These are phyloP conservation scores for Hypotaenidia okinawae DNA, from an alignment of 2,797 vertebrate species.

Conservation along the genomic window DNA sequence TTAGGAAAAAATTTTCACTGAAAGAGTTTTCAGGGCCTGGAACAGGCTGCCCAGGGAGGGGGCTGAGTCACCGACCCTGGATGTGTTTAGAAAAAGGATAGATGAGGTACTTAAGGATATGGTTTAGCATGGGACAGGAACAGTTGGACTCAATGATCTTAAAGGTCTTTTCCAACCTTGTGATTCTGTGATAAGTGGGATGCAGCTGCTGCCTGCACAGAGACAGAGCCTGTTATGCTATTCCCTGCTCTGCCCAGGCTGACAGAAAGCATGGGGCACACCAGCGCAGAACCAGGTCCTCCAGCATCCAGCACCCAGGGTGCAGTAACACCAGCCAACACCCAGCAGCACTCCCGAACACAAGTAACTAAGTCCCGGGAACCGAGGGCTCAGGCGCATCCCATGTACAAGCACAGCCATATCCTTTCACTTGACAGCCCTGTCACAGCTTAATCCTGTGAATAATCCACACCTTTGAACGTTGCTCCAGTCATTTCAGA, in stretches of 20 bases:
- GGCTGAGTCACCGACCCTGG: too few relatives aligned
- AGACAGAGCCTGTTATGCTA: background rate
- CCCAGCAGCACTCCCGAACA: background rate
- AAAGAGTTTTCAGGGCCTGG: too few relatives aligned
- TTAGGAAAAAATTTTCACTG: too few relatives aligned
- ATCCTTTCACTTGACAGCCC: background rate
- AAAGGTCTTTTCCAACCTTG: too few relatives aligned
- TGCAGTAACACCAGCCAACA: background rate
- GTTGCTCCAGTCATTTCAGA: background rate
- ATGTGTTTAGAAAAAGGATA: too few relatives aligned
- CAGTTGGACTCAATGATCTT: too few relatives aligned
- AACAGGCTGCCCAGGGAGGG: too few relatives aligned
- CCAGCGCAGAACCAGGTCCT: background rate
- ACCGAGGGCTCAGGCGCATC: rapidly evolving
- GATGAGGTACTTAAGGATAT: too few relatives aligned
- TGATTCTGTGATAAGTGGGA: background rate
- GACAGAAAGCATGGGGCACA: background rate
- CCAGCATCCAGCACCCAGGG: background rate
- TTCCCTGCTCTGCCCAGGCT: background rate
- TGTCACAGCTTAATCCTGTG: background rate
- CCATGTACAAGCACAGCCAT: background rate
- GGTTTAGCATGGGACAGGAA: too few relatives aligned
- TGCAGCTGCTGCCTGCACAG: background rate
- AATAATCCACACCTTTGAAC: background rate
- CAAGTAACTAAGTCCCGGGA: background rate